Conservation (phyloP, 2,113 vertebrate species). For the Vulpes ferrilata region DNA sequence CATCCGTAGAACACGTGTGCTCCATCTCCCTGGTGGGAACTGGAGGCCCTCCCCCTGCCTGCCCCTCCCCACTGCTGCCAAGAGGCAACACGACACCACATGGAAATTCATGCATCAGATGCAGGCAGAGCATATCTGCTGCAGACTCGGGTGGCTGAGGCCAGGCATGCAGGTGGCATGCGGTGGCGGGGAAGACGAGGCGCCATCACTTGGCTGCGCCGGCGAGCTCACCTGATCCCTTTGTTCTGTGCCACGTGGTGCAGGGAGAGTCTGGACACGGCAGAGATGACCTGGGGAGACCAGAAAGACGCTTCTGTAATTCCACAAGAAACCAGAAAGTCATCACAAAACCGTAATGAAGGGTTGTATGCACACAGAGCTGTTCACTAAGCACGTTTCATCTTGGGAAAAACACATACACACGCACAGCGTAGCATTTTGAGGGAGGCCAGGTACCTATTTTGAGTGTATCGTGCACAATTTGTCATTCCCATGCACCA, state of each 20-base stretch:
- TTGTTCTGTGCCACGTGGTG: slow-evolving; percentile 97
- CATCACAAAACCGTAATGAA: fast-evolving
- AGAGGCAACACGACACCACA: neutral
- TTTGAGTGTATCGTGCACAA: fast-evolving
- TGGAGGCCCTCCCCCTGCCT: neutral
- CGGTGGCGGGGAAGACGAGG: fast-evolving
- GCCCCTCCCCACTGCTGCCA: neutral
- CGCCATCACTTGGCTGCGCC: fast-evolving
- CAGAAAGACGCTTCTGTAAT: slow-evolving; percentile 59
- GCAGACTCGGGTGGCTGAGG: fast-evolving
- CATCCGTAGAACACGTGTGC: fast-evolving
- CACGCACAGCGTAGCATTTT: fast-evolving
- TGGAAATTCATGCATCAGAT: neutral
- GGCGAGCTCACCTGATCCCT: slow-evolving; percentile 93
- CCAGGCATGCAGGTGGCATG: neutral
- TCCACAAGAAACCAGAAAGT: slow-evolving; percentile 7
- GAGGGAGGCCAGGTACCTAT: fast-evolving
- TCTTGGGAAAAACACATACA: fast-evolving
- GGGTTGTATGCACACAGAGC: fast-evolving
- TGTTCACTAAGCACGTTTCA: fast-evolving
- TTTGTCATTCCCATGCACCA: fast-evolving
- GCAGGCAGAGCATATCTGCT: fast-evolving
- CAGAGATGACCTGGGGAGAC: slow-evolving; percentile 95
- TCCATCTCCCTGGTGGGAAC: neutral
- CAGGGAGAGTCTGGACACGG: slow-evolving; percentile 95